These are phyloP conservation scores for Bimastos eiseni DNA, from an alignment of 2,888 invertebrate species.

Conservation along the genomic window DNA sequence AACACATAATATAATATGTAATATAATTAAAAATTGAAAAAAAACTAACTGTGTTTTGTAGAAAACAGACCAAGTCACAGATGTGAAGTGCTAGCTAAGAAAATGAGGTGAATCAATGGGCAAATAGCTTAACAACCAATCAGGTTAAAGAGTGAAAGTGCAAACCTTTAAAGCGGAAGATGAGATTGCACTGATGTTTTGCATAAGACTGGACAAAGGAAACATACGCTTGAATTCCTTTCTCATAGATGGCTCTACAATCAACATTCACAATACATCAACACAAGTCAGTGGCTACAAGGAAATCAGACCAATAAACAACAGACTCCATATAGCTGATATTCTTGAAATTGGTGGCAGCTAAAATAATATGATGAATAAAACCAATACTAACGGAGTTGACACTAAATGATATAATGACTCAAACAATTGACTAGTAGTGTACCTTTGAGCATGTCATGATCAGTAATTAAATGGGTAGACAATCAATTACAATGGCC, in stretches of 20 bases:
- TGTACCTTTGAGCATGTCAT: neutral
- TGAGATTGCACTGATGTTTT: conserved; percentile 90
- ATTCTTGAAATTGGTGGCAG: neutral
- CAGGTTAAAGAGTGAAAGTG: neutral
- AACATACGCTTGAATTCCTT: conserved; percentile 88
- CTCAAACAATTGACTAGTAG: neutral
- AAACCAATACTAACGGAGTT: neutral
- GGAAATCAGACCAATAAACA: neutral
- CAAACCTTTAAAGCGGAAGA: conserved; percentile 80
- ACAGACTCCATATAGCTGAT: neutral
- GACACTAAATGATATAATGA: neutral
- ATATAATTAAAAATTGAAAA: neutral
- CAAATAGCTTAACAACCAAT: neutral
- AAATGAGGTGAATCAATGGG: neutral
- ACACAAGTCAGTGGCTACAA: neutral
- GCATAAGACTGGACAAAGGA: conserved; percentile 90
- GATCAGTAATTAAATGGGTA: neutral
- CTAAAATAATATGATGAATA: neutral
- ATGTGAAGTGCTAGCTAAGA: neutral
- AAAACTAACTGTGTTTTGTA: neutral
- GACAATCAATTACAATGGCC: neutral
- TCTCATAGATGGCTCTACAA: conserved; percentile 75
- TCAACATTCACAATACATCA: neutral
- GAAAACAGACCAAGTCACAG: neutral
- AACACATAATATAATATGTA: neutral